These are phyloP conservation scores for Neoascia interrupta DNA, from an alignment of 2,888 invertebrate genomes.

Conservation along the genomic window DNA sequence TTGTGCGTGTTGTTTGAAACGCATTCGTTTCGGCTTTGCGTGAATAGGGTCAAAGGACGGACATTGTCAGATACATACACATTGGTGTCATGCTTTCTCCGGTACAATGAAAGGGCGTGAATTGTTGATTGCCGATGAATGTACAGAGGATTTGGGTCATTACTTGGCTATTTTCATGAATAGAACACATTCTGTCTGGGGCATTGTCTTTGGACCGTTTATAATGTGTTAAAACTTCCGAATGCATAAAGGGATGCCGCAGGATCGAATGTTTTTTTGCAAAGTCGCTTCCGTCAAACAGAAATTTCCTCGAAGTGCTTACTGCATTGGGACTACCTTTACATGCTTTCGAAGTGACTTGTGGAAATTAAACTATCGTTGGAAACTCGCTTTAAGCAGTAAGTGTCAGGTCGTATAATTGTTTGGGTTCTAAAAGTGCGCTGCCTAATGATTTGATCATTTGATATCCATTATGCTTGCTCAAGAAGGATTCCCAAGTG, in stretches of 20 bases:
- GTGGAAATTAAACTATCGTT: background rate
- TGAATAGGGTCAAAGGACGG: conserved; percentile 44
- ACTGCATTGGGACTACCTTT: background rate
- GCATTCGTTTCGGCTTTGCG: conserved; percentile 61
- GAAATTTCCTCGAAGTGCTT: background rate
- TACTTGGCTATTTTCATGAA: conserved; percentile 62
- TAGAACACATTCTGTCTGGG: conserved; percentile 32
- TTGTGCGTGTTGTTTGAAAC: conserved; percentile 44
- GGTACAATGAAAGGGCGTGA: conserved; percentile 72
- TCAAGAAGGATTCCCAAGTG: conserved; percentile 41
- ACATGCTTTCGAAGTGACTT: background rate
- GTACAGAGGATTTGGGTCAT: conserved; percentile 39
- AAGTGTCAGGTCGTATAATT: background rate
- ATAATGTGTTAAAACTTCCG: conserved; percentile 29
- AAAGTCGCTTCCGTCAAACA: too few relatives aligned
- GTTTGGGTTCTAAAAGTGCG: background rate
- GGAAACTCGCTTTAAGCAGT: background rate
- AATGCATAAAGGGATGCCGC: conserved; percentile 1
- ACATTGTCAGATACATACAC: conserved; percentile 15
- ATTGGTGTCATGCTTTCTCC: conserved; percentile 59
- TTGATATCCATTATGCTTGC: conserved; percentile 38
- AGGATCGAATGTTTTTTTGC: background rate
- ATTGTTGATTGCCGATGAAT: conserved; percentile 72
- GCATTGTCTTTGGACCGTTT: conserved; percentile 41
- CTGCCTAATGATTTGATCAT: conserved; percentile 35